A percentile compares a stretch with the other conserved stretches of the same genome.
Evolutionary conservation across 2,888 invertebrate genomes (phyloP).

Genomic region (Meliscaeva auricollis): DNA sequence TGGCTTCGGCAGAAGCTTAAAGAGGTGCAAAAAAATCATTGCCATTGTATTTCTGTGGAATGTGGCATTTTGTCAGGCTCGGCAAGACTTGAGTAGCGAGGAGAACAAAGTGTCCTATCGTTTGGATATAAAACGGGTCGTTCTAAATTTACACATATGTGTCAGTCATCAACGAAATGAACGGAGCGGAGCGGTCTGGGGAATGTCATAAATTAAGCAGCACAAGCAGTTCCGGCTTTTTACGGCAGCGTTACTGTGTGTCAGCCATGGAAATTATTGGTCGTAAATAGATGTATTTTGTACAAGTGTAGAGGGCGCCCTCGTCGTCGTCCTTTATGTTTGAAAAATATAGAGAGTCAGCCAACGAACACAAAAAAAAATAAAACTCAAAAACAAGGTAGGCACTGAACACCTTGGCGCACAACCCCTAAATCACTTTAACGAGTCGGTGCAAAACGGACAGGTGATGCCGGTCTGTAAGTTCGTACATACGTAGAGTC

Average conservation of each 20-base stretch:
- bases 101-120: constrained; percentile 53
- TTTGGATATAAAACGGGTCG: constrained; percentile 26
- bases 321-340: constrained; percentile 4
- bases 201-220: constrained; percentile 72
- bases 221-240: constrained; percentile 75
- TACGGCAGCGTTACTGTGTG: constrained; percentile 68
- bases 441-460: constrained; percentile 71
- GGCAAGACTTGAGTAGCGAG: not conserved
- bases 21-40: constrained; percentile 36
- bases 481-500: too few relatives aligned
- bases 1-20: too few relatives aligned
- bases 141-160: constrained; percentile 75
- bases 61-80: constrained; percentile 62
- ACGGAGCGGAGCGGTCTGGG: not conserved
- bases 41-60: constrained; percentile 50
- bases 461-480: constrained; percentile 67
- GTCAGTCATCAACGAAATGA: constrained; percentile 68
- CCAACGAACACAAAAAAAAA: not conserved
- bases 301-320: constrained; percentile 25
- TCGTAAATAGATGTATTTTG: constrained; percentile 73
- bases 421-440: constrained; percentile 75
- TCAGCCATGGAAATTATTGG: constrained; percentile 75
- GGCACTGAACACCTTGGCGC: constrained; percentile 63
- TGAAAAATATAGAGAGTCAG: not conserved
- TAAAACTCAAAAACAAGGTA: not conserved